Evolutionary conservation across 2,113 vertebrate species (phyloP).

Genomic region (Paradisaea rubra): DNA sequence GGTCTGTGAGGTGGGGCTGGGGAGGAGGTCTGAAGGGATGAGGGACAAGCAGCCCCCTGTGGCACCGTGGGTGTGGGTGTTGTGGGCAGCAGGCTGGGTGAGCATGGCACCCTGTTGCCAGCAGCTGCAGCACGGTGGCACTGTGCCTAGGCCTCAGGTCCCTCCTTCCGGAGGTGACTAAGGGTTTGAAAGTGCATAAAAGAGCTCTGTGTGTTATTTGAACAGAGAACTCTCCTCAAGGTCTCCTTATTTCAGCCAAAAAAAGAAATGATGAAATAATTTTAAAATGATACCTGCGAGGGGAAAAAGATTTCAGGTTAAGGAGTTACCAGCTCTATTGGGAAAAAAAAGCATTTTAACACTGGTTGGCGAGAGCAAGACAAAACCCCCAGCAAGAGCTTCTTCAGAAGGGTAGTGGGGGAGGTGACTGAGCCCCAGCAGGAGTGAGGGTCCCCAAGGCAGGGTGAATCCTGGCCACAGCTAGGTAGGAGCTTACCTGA

Average conservation of each 20-base stretch:
- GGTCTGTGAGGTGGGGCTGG: rapidly evolving
- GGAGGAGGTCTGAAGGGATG: neutral
- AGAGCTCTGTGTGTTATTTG: neutral
- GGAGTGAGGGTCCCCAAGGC: neutral
- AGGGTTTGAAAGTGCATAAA: neutral
- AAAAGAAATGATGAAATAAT: neutral
- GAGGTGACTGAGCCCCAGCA: neutral
- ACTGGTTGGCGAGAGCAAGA: neutral
- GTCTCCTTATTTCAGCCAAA: neutral
- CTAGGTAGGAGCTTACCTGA: neutral
- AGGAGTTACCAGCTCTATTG: neutral
- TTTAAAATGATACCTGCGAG: neutral
- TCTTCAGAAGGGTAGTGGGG: neutral
- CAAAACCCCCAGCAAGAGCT: neutral
- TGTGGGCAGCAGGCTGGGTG: neutral
- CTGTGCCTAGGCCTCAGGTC: neutral
- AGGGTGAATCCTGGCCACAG: neutral
- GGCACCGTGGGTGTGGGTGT: neutral
- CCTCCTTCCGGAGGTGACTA: neutral
- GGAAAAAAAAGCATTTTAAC: neutral
- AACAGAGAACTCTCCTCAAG: neutral
- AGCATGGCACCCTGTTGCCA: neutral
- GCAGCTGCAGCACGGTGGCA: neutral
- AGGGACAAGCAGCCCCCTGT: neutral
- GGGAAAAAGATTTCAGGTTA: neutral